phyloP scores from a whole-genome alignment of 1,140 invertebrate species.

The Drosophila pallidifrons region DNA sequence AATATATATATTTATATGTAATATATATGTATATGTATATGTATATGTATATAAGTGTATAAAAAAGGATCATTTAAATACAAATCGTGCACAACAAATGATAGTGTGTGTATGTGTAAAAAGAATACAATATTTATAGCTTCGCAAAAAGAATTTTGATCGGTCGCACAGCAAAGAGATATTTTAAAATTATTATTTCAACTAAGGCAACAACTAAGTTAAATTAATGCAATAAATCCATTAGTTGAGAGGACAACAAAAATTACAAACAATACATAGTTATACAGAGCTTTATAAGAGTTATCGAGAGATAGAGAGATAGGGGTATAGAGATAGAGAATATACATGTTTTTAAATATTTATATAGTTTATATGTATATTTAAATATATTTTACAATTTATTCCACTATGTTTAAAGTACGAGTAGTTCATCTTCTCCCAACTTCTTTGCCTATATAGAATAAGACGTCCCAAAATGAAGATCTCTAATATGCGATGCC shows the following conservation, averaged over 20 bases:
- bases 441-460: conserved; percentile 13
- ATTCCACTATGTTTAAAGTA: conserved; percentile 66
- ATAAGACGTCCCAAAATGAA: conserved; percentile 43
- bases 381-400: conserved; percentile 69
- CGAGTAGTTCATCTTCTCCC: conserved; percentile 47
- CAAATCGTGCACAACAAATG: conserved; percentile 53
- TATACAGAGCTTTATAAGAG: conserved; percentile 39
- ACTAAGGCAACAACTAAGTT: conserved; percentile 37
- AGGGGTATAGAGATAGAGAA: conserved; percentile 27
- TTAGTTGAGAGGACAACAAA: conserved; percentile 49
- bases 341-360: conserved; percentile 50
- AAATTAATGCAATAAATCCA: conserved; percentile 39
- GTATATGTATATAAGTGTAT: conserved; percentile 32
- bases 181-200: conserved; percentile 31
- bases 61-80: conserved; percentile 49
- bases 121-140: conserved; percentile 48
- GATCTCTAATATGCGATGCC: conserved; percentile 40
- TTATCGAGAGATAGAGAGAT: conserved; percentile 39
- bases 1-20: conserved; percentile 33
- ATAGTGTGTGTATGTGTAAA: conserved; percentile 14
- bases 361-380: conserved; percentile 29
- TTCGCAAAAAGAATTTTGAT: conserved; percentile 61
- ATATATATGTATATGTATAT: conserved; percentile 23
- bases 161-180: conserved; percentile 53
- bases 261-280: conserved; percentile 54